Evolutionary conservation across 2,797 vertebrate species (phyloP), one percentile per base, ranked within the genome.

Genomic region (Labeo calbasu): DNA sequence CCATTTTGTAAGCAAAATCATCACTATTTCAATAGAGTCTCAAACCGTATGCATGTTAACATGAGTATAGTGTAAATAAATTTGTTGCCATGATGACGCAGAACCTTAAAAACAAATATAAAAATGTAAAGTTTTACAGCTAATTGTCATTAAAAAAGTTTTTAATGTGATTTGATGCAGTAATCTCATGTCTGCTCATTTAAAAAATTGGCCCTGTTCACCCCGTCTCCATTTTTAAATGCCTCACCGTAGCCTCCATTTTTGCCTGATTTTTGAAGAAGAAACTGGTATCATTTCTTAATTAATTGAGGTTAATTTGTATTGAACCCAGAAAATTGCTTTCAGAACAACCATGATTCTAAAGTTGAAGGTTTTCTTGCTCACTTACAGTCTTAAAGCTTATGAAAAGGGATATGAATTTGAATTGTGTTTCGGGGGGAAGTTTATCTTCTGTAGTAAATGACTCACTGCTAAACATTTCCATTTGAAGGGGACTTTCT

Each of bases 381-480:
- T 57, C 48, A 51, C 25, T 79, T 36, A 21, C 28, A 10, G 79
- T 85, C 79, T 87, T 82, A 82, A 59, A 77, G 68, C 75, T 79
- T 14, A 75, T 36, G 36, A 61, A 63, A 72, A 59, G 23, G 50
- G 21, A 32, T 65, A 2, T 69, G 17, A 21, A 59, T 83, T 70
- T 68, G 50, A 83, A 53, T 83, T 84, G 61, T 78, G 51, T 77
- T 77, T 32, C 9, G 43, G 36, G 75, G 75, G 14, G 23, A 21
- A 21, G 50, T 50, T 82, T 68, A 14, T 86, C 32, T 83, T 79
- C 46, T 53, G 65, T 79, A 48, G 59, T 73, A 79, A 75, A 66
- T 59, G 50, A 59, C 70, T 83, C 70, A 46, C 81, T 77, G 71
- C 70, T 79, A 36, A 82, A 77, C 70, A 80, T 88, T 86, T 87